A percentile compares a stretch with the other conserved stretches of the same genome.
Conservation (phyloP, 1,140 invertebrate species). For the Scaptomyza graminum region DNA sequence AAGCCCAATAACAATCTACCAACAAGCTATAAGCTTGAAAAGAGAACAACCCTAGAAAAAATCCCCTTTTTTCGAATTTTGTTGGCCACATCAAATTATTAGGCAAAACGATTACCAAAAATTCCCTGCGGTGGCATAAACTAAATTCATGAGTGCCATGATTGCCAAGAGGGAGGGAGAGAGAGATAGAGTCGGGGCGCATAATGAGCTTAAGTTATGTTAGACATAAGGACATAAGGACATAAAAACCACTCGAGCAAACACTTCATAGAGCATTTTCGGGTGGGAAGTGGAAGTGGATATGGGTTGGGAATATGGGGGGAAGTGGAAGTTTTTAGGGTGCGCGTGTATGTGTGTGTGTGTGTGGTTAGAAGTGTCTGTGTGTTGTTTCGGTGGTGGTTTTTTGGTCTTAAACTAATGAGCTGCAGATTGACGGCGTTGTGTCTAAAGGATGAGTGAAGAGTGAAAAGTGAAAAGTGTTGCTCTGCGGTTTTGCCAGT, state of each 20-base stretch:
- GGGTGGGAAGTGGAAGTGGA: background rate
- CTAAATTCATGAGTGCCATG: conserved; percentile 82
- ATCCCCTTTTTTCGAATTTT: background rate
- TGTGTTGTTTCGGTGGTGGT: conserved; percentile 53
- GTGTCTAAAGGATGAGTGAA: conserved; percentile 7
- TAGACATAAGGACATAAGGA: conserved; percentile 78
- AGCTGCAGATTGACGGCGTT: conserved; percentile 70
- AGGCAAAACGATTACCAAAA: conserved; percentile 71
- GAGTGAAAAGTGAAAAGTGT: conserved; percentile 2
- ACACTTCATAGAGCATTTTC: conserved; percentile 56
- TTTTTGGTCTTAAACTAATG: conserved; percentile 63
- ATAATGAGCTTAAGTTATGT: conserved; percentile 81
- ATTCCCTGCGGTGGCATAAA: conserved; percentile 81
- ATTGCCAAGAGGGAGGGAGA: conserved; percentile 36
- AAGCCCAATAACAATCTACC: no score
- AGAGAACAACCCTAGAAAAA: conserved; percentile 6
- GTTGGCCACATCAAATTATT: conserved; percentile 71
- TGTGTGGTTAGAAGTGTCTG: conserved; percentile 16
- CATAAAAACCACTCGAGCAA: conserved; percentile 80
- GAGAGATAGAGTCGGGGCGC: conserved; percentile 9
- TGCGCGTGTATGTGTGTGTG: conserved; percentile 8
- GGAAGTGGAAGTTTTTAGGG: conserved; percentile 27
- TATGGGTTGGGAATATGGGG: background rate
- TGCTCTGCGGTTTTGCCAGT: conserved; percentile 54
- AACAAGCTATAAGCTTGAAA: no score